Evolutionary conservation across 2,797 vertebrate species (phyloP), one percentile per base, ranked within the genome.

Genomic region (Falco naumanni): DNA sequence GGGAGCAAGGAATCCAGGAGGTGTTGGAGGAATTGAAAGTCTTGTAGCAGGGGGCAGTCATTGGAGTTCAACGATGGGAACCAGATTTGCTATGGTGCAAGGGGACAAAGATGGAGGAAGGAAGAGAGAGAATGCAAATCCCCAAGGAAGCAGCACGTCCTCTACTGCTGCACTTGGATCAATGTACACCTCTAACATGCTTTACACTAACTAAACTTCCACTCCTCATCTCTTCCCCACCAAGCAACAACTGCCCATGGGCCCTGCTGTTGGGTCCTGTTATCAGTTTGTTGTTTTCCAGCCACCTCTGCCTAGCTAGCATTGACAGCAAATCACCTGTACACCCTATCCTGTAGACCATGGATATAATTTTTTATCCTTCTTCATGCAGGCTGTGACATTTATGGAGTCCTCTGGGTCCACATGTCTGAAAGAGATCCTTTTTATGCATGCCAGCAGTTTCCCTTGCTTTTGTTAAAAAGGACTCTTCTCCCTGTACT

Each of bases 171-270:
- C 10, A 17, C 31, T 56, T 74, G 41, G 43, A 80, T 29, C 4
- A 80, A 17, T 3, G 0, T 0, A 0, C 34, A 21, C 33, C 29
- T 96, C 53, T 74, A 34, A 47, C 45, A 48, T 5, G 6, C 41
- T 64, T 75, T n/a, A 59, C 24, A 7, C 11, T 60, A 61, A 7
- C 10, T 60, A 61, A 56, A 39, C 64, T 93, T 51, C 28, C 21
- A 19, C 17, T 60, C 39, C 13, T 78, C 19, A 24, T 54, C 43
- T 91, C 68, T 51, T 93, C 19, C 7, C 39, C 26, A 48, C 43
- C 43, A 74, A 51, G 14, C 51, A 66, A 16, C 64, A 80, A 5
- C 39, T 76, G 60, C 63, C 45, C 60, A 45, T 26, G 56, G 13
- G 8, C 21, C 34, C 47, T n/a, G 14, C 24, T 14, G 1, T 24